Conservation (phyloP, 2,113 vertebrate species). For the Loxodonta africana region DNA sequence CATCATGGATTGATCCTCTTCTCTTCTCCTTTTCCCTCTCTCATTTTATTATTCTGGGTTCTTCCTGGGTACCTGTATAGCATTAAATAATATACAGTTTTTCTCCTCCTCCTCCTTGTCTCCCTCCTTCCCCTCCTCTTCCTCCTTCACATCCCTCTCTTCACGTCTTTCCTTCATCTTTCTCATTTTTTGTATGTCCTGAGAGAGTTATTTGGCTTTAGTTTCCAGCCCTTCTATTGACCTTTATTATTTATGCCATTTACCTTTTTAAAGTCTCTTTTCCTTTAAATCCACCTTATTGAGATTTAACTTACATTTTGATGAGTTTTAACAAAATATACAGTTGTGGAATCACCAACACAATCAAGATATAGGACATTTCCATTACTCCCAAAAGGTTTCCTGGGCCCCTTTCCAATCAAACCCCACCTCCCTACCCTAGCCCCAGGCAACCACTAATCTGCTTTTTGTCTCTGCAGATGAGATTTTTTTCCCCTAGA, state of each 20-base stretch:
- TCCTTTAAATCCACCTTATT: not conserved
- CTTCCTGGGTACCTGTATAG: not conserved
- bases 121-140: not conserved
- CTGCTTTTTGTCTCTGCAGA: not conserved
- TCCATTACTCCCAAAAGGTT: not conserved
- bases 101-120: no score
- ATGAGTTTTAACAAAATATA: not conserved
- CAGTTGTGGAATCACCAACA: no score
- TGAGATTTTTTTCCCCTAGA: not conserved
- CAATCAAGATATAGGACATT: not conserved
- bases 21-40: not conserved
- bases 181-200: not conserved
- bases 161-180: not conserved
- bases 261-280: not conserved
- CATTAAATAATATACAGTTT: no score
- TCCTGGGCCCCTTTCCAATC: not conserved
- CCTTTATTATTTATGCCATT: not conserved
- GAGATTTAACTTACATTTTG: not conserved
- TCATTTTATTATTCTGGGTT: not conserved
- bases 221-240: not conserved
- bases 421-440: not conserved
- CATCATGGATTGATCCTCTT: not conserved
- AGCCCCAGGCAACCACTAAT: not conserved
- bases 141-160: not conserved
- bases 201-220: not conserved